Base-by-base conservation (phyloP, 2,888 invertebrate genomes). In the Gryllus longicercus region DNA sequence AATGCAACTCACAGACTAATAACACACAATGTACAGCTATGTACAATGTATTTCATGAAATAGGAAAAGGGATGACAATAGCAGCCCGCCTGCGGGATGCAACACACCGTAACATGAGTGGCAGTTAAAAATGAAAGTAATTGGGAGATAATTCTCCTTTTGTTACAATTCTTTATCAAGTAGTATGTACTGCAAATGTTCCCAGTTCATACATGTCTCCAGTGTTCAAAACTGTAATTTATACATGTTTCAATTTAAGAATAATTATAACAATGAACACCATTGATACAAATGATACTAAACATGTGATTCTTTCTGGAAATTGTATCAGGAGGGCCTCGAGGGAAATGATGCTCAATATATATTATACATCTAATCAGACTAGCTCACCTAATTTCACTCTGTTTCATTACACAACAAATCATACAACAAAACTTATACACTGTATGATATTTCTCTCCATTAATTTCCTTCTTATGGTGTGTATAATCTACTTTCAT, bases 171-270 rank as follows among this genome's bases (percentile, higher is more conserved):
- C 38, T 38, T 38, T 38, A 38, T 4, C 38, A 38, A 38, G 38
- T 38, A 63, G 63, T n/a, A 63, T 63, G 63, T 63, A 63, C 63
- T 63, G 63, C 63, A 63, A 63, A 63, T 63, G n/a, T 63, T 63
- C 63, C 63, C 14, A 63, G n/a, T 63, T n/a, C 63, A 63, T 63
- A n/a, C 63, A 63, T 18, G n/a, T 63, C n/a, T 38, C n/a, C n/a
- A 63, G 63, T 63, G 63, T 63, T n/a, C 63, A 14, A 63, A 18
- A 18, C 14, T n/a, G n/a, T 63, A 63, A 63, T 63, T 14, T 18
- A 63, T 16, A 63, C n/a, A 63, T 11, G 5, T 63, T 14, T 63
- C 63, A 63, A 63, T 63, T 63, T n/a, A 63, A n/a, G 63, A 63
- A 63, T 63, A n/a, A 63, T 18, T 63, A n/a, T 63, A 63, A 63